A percentile compares a stretch with the other conserved stretches of the same genome.
These are phyloP conservation scores for Pseudomugil gertrudae DNA, from an alignment of 2,797 vertebrate genomes.

Conservation along the genomic window DNA sequence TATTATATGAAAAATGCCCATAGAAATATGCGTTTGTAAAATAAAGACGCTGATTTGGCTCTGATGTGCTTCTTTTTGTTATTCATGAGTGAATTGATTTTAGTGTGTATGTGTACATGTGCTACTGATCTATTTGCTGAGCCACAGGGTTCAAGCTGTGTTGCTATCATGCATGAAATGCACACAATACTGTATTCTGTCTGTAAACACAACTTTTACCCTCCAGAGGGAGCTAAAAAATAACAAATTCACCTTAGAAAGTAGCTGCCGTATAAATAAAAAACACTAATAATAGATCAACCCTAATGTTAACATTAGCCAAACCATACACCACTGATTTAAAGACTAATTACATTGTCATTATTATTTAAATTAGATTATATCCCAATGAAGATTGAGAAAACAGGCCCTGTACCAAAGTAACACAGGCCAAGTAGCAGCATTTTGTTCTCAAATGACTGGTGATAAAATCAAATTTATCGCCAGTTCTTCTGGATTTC, in stretches of 20 bases:
- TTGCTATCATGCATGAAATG: background rate
- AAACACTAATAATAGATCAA: background rate
- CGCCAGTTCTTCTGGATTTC: conserved; percentile 25
- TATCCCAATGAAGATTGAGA: background rate
- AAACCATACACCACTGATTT: background rate
- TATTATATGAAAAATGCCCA: conserved; percentile 96
- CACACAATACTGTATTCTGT: background rate
- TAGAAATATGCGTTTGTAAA: conserved; percentile 98
- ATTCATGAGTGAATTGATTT: background rate
- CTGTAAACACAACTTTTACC: too few species aligned
- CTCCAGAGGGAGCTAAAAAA: conserved; percentile 70
- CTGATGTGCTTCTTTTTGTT: conserved; percentile 60
- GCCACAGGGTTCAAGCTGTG: background rate
- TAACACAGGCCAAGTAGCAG: conserved; percentile 20
- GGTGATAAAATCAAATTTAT: conserved; percentile 51
- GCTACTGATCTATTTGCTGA: background rate
- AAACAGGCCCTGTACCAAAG: conserved; percentile 22
- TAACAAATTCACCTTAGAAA: conserved; percentile 10
- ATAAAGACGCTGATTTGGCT: conserved; percentile 99
- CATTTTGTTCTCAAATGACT: conserved; percentile 40
- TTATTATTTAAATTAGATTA: background rate
- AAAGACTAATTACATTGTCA: background rate
- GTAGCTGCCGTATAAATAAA: background rate
- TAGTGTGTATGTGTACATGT: background rate
- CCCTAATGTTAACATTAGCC: background rate